Conservation (phyloP, 92 coral and sea anemone genomes). For the Parazoanthus swiftii region DNA sequence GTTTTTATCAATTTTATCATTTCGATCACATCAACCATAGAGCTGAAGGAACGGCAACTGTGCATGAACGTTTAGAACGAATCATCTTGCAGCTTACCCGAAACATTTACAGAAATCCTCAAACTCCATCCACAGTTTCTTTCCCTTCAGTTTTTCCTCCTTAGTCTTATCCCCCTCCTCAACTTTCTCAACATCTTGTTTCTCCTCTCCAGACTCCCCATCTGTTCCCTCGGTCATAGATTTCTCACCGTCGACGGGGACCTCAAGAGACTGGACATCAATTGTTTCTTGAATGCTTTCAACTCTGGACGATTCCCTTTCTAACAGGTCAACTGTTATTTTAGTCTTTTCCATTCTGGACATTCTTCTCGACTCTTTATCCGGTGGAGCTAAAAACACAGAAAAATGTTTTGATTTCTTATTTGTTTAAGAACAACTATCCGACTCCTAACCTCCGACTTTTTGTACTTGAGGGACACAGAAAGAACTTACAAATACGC, state of each 20-base stretch:
- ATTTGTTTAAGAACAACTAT: too few species aligned
- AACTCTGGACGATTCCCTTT: constrained; percentile 57
- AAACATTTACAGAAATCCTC: constrained; percentile 99
- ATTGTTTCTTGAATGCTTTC: constrained; percentile 56
- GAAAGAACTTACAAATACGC: too few species aligned
- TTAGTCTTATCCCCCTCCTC: constrained; percentile 69
- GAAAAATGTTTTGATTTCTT: not conserved
- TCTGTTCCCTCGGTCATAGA: constrained; percentile 68
- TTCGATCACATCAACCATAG: too few species aligned
- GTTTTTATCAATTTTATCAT: too few species aligned
- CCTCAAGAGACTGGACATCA: constrained; percentile 54
- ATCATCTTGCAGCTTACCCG: constrained; percentile 55
- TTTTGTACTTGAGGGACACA: not conserved
- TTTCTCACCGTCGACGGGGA: constrained; percentile 65
- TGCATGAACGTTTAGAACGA: too few species aligned
- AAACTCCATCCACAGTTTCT: constrained; percentile 96
- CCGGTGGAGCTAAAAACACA: constrained; percentile 58
- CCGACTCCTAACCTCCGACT: too few species aligned
- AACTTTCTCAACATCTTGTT: constrained; percentile 66
- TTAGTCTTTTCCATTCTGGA: constrained; percentile 77
- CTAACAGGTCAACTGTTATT: constrained; percentile 48
- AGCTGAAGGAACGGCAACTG: not conserved
- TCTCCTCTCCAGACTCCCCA: constrained; percentile 72
- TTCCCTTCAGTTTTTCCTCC: constrained; percentile 69
- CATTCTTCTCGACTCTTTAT: constrained; percentile 72